Conservation (phyloP, 2,888 invertebrate species). For the Ornithoptera alexandrae region DNA sequence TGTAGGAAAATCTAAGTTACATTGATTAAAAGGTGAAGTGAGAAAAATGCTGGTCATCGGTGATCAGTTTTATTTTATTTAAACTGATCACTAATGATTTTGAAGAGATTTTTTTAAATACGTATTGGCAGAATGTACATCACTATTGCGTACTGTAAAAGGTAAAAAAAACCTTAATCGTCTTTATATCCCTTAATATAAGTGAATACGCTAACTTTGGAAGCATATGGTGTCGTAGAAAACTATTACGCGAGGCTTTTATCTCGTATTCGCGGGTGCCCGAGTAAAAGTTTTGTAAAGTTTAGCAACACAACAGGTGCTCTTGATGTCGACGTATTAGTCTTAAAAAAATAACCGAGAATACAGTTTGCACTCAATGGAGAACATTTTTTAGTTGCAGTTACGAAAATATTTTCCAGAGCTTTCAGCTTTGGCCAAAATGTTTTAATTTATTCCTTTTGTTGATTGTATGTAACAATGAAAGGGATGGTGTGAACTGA, state of each 20-base stretch:
- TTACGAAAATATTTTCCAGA: slow-evolving; percentile 5
- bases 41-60: too few species aligned
- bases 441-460: background rate
- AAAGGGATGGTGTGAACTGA: too few species aligned
- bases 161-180: slow-evolving; percentile 33
- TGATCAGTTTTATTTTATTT: too few species aligned
- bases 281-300: slow-evolving; percentile 73
- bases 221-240: slow-evolving; percentile 72
- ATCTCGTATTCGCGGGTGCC: slow-evolving; percentile 67
- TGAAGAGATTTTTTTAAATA: background rate
- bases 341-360: slow-evolving; percentile 46
- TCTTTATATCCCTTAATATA: slow-evolving; percentile 51
- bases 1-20: too few species aligned
- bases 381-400: slow-evolving; percentile 37
- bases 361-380: slow-evolving; percentile 44
- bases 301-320: slow-evolving; percentile 75
- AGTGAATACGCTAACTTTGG: slow-evolving; percentile 62
- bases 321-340: slow-evolving; percentile 61
- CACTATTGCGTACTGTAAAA: slow-evolving; percentile 10
- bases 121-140: background rate
- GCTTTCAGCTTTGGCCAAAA: background rate
- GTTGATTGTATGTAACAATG: too few species aligned
- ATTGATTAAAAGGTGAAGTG: too few species aligned
- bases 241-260: slow-evolving; percentile 77
- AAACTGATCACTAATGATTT: background rate